Base-by-base conservation (phyloP, 2,888 invertebrate genomes). In the Drosophila parthenogenetica region DNA sequence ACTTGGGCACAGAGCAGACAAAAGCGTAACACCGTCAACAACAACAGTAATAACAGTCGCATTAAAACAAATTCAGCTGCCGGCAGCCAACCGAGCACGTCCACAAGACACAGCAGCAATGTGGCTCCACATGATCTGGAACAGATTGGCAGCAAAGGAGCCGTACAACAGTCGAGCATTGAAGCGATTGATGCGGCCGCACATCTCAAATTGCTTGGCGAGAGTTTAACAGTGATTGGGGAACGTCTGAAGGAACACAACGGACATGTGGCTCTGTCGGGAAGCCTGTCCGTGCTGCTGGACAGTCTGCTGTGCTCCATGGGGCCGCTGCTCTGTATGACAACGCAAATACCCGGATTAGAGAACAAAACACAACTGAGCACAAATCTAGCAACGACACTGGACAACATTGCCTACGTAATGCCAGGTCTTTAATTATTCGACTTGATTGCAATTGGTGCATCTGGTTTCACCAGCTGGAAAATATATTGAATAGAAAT, bases 251-350 rank as follows among this genome's bases (percentile, higher is more conserved):
- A 97, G 91, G 98, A 98, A 88, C 98, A 98, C 87, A 97, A 98
- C 95, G 98, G 98, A 11, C 97, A 98, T 92, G 98, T 98, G 71
- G 98, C 98, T 0, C 98, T 98, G 14, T 98, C 98, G 0, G 98
- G 98, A 0, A 98, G 98, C 67, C 94, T 98, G 64, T 98, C 98
- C 0, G 98, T 98, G 13, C 93, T 99, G 13, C 93, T 99, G 73
- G 98, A 99, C 93, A 98, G 98, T 2, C 93, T 98, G 68, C 93
- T 99, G 32, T 98, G 98, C 92, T 97, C 98, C 1, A 93, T 98
- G 79, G 98, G 96, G 1, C 98, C 98, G 7, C 93, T 99, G 60
- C 93, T 98, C 81, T 96, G 97, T 89, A 94, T 98, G 64, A 96
- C 97, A 0, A 95, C 96, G 78, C 96, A 97, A 81, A 93, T 98